These are phyloP conservation scores for Anthophora plumipes DNA, from an alignment of 2,888 invertebrate species.

Conservation along the genomic window DNA sequence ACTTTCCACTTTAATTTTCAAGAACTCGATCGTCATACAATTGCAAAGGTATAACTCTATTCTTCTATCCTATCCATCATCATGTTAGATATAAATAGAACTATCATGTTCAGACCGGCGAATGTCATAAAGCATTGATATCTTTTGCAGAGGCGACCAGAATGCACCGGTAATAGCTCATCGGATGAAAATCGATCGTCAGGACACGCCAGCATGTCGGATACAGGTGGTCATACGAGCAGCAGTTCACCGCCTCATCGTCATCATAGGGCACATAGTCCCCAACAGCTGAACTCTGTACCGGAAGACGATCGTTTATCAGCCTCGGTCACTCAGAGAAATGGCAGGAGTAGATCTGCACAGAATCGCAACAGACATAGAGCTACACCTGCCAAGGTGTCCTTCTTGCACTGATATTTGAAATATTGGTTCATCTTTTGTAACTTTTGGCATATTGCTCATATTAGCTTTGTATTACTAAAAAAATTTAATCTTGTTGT, in stretches of 20 bases:
- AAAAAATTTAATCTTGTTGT: too few relatives aligned
- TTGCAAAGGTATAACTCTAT: background rate
- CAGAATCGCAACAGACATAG: slow-evolving; percentile 88
- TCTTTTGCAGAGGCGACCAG: slow-evolving; percentile 85
- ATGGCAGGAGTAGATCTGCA: slow-evolving; percentile 87
- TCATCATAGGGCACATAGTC: slow-evolving; percentile 85
- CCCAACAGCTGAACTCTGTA: slow-evolving; percentile 86
- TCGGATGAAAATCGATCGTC: slow-evolving; percentile 96
- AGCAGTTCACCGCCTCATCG: slow-evolving; percentile 87
- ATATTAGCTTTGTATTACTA: background rate
- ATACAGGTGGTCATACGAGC: slow-evolving; percentile 89
- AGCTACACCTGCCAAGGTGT: slow-evolving; percentile 88
- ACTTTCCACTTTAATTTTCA: background rate
- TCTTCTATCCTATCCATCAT: background rate
- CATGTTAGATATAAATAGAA: background rate
- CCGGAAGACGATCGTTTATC: slow-evolving; percentile 88
- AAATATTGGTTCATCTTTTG: background rate
- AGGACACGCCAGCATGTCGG: slow-evolving; percentile 97
- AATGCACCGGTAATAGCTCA: slow-evolving; percentile 92
- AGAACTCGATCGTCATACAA: background rate
- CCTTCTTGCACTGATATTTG: background rate
- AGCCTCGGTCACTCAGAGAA: slow-evolving; percentile 89
- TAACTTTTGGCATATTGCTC: background rate
- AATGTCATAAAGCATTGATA: slow-evolving; percentile 25
- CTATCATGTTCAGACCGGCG: background rate